Evolutionary conservation across 2,797 vertebrate species (phyloP).

Genomic region (Sylvilagus floridanus): DNA sequence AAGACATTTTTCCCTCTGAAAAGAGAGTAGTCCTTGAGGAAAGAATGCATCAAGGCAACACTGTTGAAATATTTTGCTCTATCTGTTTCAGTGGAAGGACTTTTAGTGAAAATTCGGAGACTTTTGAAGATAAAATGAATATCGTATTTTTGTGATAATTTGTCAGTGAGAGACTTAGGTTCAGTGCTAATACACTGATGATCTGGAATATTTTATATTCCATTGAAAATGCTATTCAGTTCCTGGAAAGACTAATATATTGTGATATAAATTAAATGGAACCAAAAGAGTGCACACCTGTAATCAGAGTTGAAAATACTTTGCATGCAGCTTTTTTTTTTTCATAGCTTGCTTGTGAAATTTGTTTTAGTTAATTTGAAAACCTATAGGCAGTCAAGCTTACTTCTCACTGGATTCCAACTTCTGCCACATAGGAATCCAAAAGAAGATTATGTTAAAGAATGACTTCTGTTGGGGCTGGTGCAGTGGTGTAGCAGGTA

Average conservation of each 20-base stretch:
- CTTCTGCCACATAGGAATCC: not conserved
- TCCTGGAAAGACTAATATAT: not conserved
- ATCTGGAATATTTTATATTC: not conserved
- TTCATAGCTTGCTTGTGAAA: not conserved
- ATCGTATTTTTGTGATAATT: not conserved
- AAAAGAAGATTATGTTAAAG: not conserved
- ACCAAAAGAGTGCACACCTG: not conserved
- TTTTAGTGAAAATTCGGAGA: conserved; percentile 23
- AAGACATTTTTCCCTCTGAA: not conserved
- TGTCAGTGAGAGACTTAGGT: not conserved
- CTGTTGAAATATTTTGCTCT: not conserved
- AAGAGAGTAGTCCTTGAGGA: conserved; percentile 1
- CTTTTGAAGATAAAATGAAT: conserved; percentile 35
- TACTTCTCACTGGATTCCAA: not conserved
- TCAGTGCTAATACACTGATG: not conserved
- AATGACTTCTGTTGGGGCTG: too few species aligned
- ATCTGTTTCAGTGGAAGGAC: conserved; percentile 13
- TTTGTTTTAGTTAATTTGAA: conserved; percentile 29
- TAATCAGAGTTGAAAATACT: not conserved
- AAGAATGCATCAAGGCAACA: conserved; percentile 43
- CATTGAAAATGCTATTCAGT: not conserved
- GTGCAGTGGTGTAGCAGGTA: too few species aligned
- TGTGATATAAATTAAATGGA: not conserved
- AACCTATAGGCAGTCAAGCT: not conserved
- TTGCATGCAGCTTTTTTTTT: not conserved